A percentile compares a stretch with the other conserved stretches of the same genome.
These are phyloP conservation scores for Microctenopoma steveboyesi DNA, from an alignment of 2,797 vertebrate genomes.

Conservation along the genomic window DNA sequence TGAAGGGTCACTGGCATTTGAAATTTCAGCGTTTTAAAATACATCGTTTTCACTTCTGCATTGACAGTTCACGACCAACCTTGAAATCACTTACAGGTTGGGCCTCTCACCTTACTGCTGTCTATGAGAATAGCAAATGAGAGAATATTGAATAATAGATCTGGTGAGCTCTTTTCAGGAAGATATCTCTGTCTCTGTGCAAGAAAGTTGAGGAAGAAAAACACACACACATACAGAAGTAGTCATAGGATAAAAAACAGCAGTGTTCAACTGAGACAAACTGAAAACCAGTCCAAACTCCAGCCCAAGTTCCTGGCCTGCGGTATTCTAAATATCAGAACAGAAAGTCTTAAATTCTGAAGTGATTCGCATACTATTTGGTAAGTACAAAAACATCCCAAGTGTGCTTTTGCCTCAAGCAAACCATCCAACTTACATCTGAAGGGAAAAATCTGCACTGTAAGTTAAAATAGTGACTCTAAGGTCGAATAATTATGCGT, in stretches of 20 bases:
- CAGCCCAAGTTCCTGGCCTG: slow-evolving; percentile 14
- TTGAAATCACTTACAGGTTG: slow-evolving; percentile 47
- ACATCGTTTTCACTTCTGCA: slow-evolving; percentile 24
- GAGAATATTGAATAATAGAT: slow-evolving; percentile 62
- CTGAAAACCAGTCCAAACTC: slow-evolving; percentile 30
- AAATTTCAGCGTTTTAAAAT: slow-evolving; percentile 37
- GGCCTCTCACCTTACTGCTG: slow-evolving; percentile 35
- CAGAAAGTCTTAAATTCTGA: slow-evolving; percentile 39
- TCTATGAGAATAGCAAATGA: slow-evolving; percentile 39
- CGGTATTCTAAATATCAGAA: slow-evolving; percentile 34
- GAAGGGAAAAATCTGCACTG: slow-evolving; percentile 61
- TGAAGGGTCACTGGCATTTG: slow-evolving; percentile 3
- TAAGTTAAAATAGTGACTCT: slow-evolving; percentile 75
- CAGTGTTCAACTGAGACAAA: slow-evolving; percentile 16
- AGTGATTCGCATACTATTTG: slow-evolving; percentile 52
- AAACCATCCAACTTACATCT: slow-evolving; percentile 53
- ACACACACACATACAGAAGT: slow-evolving; percentile 19
- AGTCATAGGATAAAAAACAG: slow-evolving; percentile 11
- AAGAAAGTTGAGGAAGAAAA: slow-evolving; percentile 15
- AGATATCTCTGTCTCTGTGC: slow-evolving; percentile 21
- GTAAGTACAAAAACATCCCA: slow-evolving; percentile 59
- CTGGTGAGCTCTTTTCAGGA: slow-evolving; percentile 23
- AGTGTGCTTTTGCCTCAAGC: slow-evolving; percentile 59
- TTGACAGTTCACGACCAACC: slow-evolving; percentile 22
- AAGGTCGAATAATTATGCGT: slow-evolving; percentile 70